A percentile compares a stretch with the other conserved stretches of the same genome.
phyloP scores from a whole-genome alignment of 1,140 invertebrate species.

The Bombus superbus region DNA sequence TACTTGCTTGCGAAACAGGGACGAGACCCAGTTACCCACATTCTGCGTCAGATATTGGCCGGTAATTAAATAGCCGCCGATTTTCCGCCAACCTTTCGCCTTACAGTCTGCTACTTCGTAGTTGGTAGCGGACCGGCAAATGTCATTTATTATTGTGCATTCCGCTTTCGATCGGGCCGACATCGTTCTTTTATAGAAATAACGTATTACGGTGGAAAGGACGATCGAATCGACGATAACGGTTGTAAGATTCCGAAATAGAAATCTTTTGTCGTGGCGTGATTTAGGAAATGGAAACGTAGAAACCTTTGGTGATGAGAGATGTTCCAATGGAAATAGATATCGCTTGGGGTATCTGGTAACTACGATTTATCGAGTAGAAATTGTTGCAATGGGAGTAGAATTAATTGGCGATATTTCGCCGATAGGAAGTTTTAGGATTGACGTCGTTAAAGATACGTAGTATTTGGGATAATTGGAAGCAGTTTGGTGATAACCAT shows the following conservation, averaged over 20 bases:
- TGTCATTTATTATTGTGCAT: constrained; percentile 38
- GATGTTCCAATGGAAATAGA: no score
- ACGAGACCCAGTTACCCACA: constrained; percentile 74
- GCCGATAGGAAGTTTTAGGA: not conserved
- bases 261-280: not conserved
- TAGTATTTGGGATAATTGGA: no score
- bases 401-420: not conserved
- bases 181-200: not conserved
- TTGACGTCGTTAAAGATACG: not conserved
- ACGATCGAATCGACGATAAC: not conserved
- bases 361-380: no score
- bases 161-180: not conserved
- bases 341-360: no score
- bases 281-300: not conserved
- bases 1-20: constrained; percentile 67
- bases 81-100: constrained; percentile 45
- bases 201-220: not conserved
- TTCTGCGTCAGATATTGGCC: constrained; percentile 60
- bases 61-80: constrained; percentile 65
- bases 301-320: no score
- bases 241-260: not conserved
- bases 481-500: no score
- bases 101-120: not conserved
- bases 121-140: not conserved
- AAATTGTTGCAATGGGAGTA: not conserved